Evolutionary conservation across 2,888 invertebrate genomes (phyloP).

Genomic region (Polyommatus iphigenia): DNA sequence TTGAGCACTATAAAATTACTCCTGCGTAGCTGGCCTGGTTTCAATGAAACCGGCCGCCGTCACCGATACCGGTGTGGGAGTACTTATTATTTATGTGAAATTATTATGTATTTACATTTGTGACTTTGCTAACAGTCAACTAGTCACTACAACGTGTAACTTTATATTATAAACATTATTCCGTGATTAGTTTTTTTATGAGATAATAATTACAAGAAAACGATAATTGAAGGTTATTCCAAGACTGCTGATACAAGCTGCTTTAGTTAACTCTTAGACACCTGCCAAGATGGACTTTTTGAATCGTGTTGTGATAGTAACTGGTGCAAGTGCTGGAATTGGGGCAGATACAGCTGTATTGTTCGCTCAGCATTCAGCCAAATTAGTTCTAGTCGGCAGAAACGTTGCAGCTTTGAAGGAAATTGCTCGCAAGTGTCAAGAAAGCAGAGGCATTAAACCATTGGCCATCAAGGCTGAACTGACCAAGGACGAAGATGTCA

Average conservation of each 20-base stretch:
- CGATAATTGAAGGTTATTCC: not conserved
- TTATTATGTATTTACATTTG: too few relatives aligned
- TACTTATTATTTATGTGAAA: too few relatives aligned
- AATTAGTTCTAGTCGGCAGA: constrained; percentile 84
- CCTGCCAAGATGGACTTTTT: constrained; percentile 74
- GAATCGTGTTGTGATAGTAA: constrained; percentile 81
- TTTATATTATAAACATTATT: not conserved
- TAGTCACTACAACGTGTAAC: not conserved
- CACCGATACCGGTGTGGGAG: too few relatives aligned
- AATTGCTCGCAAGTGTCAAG: constrained; percentile 80
- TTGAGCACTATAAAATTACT: too few relatives aligned
- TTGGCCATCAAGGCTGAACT: constrained; percentile 82
- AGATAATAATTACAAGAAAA: not conserved
- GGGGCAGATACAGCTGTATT: constrained; percentile 85
- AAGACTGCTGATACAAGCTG: not conserved
- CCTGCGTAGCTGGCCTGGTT: too few relatives aligned
- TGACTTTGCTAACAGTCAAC: not conserved
- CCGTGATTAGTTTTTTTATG: not conserved
- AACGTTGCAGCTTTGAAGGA: constrained; percentile 84
- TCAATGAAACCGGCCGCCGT: too few relatives aligned
- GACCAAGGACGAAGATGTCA: constrained; percentile 83
- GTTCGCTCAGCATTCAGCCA: constrained; percentile 84
- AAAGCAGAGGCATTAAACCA: constrained; percentile 66
- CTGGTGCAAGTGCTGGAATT: constrained; percentile 88
- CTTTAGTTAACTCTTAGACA: constrained; percentile 31